Evolutionary conservation across 1,140 invertebrate species (phyloP).

Genomic region (Macrotrachela quadricornifera): DNA sequence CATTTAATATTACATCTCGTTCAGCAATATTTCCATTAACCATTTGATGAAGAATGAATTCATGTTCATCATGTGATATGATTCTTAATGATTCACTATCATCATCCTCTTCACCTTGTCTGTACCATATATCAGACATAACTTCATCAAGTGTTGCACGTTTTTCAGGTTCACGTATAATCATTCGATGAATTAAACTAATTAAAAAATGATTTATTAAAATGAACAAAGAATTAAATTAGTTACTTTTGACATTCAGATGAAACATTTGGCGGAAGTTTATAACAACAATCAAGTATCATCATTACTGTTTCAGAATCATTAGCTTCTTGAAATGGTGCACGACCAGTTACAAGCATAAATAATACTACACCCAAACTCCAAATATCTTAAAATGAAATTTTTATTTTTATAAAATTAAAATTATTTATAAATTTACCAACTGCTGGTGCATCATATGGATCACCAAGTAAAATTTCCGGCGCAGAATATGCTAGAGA

Average conservation of each 20-base stretch:
- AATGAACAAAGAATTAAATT: no score
- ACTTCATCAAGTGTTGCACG: constrained; percentile 69
- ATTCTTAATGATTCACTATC: constrained; percentile 11
- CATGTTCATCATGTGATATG: constrained; percentile 42
- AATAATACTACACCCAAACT: constrained; percentile 90
- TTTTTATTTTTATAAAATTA: no score
- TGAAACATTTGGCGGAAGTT: constrained; percentile 68
- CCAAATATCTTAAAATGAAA: constrained; percentile 55
- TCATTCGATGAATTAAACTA: constrained; percentile 69
- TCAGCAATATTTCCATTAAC: constrained; percentile 73
- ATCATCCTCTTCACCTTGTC: constrained; percentile 36
- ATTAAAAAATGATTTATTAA: no score
- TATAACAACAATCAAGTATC: constrained; percentile 99
- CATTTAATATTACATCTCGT: constrained; percentile 69
- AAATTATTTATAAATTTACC: no score
- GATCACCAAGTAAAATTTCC: constrained; percentile 79
- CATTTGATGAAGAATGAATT: constrained; percentile 79
- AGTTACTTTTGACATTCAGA: constrained; percentile 39
- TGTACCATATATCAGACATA: constrained; percentile 57
- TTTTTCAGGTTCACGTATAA: constrained; percentile 70
- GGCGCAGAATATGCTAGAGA: constrained; percentile 95
- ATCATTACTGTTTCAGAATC: constrained; percentile 95
- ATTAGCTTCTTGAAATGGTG: constrained; percentile 97
- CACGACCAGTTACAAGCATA: constrained; percentile 87
- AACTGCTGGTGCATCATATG: constrained; percentile 46